These are phyloP conservation scores for Pseudococcus jackbeardsleyi DNA, from an alignment of 2,888 invertebrate species.

Conservation along the genomic window DNA sequence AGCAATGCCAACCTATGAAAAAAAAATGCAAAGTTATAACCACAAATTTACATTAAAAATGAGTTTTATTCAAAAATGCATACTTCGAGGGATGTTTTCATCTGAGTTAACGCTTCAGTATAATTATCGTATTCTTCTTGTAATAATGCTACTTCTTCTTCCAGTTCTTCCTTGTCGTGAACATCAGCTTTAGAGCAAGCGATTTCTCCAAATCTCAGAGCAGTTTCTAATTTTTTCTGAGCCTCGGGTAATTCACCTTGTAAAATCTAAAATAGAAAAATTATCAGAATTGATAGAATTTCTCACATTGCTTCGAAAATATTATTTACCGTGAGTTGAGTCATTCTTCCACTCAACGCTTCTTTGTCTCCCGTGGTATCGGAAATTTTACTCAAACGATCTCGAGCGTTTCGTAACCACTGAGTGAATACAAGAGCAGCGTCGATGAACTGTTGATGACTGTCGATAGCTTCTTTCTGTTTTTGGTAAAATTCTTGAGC, in stretches of 20 bases:
- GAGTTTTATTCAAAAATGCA: not conserved
- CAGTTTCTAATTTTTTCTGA: constrained; percentile 84
- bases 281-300: not conserved
- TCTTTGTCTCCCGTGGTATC: constrained; percentile 94
- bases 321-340: constrained; percentile 77
- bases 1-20: constrained; percentile 78
- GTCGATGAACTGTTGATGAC: constrained; percentile 92
- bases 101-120: constrained; percentile 83
- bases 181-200: constrained; percentile 88
- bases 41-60: not conserved
- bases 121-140: constrained; percentile 90
- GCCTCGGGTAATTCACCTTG: constrained; percentile 88
- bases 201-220: constrained; percentile 85
- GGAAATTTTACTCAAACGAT: constrained; percentile 90
- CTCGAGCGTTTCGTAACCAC: constrained; percentile 93
- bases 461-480: constrained; percentile 90
- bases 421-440: constrained; percentile 91
- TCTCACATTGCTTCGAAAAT: not conserved
- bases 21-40: not conserved
- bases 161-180: constrained; percentile 90
- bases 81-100: constrained; percentile 83
- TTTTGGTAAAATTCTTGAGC: constrained; percentile 91
- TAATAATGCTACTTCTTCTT: constrained; percentile 89
- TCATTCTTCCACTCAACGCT: constrained; percentile 86
- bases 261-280: constrained; percentile 73